phyloP scores from a whole-genome alignment of 2,113 vertebrate genomes.

The Corythaixoides concolor region DNA sequence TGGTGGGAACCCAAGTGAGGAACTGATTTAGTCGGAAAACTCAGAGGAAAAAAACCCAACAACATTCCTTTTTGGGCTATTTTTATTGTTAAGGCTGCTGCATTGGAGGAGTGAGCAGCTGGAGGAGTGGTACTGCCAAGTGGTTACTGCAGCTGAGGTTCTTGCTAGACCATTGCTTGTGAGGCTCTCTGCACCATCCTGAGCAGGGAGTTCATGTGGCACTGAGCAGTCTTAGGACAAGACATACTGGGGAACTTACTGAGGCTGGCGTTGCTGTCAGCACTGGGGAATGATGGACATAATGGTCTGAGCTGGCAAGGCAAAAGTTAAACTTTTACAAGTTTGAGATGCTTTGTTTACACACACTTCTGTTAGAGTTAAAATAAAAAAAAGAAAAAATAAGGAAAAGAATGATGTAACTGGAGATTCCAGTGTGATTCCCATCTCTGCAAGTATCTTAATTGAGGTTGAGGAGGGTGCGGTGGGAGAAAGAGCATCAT shows the following conservation, averaged over 20 bases:
- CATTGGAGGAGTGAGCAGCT: neutral
- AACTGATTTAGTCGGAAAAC: neutral
- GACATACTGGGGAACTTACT: neutral
- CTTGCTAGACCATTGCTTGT: neutral
- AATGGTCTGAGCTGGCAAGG: neutral
- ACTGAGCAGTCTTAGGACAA: neutral
- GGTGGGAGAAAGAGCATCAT: neutral
- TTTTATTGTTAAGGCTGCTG: neutral
- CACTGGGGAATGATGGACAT: fast-evolving
- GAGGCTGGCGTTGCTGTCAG: neutral
- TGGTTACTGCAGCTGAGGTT: neutral
- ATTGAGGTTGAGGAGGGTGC: neutral
- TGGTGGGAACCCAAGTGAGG: neutral
- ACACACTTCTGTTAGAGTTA: neutral
- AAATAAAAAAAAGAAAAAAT: neutral
- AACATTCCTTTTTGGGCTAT: neutral
- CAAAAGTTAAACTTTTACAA: neutral
- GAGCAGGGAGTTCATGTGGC: neutral
- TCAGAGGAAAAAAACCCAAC: neutral
- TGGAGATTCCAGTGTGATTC: neutral
- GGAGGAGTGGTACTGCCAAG: neutral
- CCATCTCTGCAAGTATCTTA: neutral
- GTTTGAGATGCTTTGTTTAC: neutral
- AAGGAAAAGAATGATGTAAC: neutral
- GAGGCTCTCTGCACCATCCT: neutral